Percentiles rank a stretch among this genome's conserved stretches.
Evolutionary conservation across 2,888 invertebrate species (phyloP).

Genomic region (Aleiodes leptofemur): DNA sequence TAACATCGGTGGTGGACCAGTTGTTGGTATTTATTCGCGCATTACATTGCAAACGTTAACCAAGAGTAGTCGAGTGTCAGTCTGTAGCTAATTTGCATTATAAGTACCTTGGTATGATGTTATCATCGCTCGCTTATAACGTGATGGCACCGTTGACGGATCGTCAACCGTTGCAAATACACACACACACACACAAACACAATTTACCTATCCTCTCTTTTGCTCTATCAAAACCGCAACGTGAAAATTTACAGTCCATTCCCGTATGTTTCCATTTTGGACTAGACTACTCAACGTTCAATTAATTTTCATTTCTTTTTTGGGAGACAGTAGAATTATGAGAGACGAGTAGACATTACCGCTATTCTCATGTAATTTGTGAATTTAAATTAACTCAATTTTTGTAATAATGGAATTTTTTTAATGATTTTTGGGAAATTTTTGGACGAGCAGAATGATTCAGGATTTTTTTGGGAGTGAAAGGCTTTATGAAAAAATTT

Average conservation of each 20-base stretch:
- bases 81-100: constrained; percentile 74
- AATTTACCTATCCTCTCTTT: constrained; percentile 30
- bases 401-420: too few relatives aligned
- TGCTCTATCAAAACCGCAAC: constrained; percentile 23
- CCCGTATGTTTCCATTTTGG: constrained; percentile 24
- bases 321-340: too few relatives aligned
- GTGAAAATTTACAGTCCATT: constrained; percentile 39
- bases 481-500: too few relatives aligned
- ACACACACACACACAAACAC: background rate
- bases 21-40: constrained; percentile 76
- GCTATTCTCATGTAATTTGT: too few relatives aligned
- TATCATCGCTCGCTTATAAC: constrained; percentile 71
- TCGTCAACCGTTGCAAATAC: constrained; percentile 55
- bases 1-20: constrained; percentile 72
- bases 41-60: constrained; percentile 74
- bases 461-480: background rate
- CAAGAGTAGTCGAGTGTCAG: constrained; percentile 69
- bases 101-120: constrained; percentile 70
- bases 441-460: too few relatives aligned
- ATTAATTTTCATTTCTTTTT: constrained; percentile 12
- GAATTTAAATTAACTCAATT: too few relatives aligned
- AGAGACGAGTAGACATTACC: too few relatives aligned
- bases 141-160: constrained; percentile 71
- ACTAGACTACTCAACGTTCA: constrained; percentile 20
- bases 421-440: too few relatives aligned